Base-by-base conservation (phyloP, 2,113 vertebrate species). In the Dinomys branickii region DNA sequence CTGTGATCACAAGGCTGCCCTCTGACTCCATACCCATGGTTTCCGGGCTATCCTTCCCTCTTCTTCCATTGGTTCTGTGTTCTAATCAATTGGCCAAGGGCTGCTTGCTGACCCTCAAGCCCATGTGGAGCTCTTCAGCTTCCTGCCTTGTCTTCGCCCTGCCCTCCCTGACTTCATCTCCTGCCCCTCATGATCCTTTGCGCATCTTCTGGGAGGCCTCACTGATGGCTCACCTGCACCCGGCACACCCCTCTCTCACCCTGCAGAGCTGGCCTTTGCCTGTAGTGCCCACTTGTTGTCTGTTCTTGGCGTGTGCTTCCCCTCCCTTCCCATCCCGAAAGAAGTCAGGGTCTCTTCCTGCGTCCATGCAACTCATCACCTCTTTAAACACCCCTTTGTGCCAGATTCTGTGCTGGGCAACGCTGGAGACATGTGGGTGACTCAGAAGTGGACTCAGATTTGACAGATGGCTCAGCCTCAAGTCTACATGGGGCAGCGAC, bases 371-470 rank as follows among this genome's bases (percentile, higher is more conserved):
- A 41, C 11, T 75, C 30, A 20, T 90, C 19, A 1, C 50, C 84
- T 54, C 7, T 3, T 10, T 5, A 50, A 6, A 30, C 7, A 1
- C 28, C 24, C 17, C 67, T 85, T 19, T 56, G 77, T 22, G 75
- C 58, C 35, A 78, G 52, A 38, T 14, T n/a, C 84, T 28, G 16
- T 30, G 73, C 80, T 24, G 1, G 41, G 90, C 65, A 14, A 0
- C 2, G 19, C 7, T 75, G 77, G 71, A 30, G 83, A 80, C 88
- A 35, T 8, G 20, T 4, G 19, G 65, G 26, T 71, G 85, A 81
- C 82, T 94, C 82, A 90, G 92, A 90, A 67, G 33, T 41, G 30
- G 65, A 88, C n/a, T 78, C 52, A 54, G 67, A 41, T 47, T 38
- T 33, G 63, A 38, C 73, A 50, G 85, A 54, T 69, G 65, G 75